phyloP scores from a whole-genome alignment of 2,797 vertebrate species.

The Pterois miles region DNA sequence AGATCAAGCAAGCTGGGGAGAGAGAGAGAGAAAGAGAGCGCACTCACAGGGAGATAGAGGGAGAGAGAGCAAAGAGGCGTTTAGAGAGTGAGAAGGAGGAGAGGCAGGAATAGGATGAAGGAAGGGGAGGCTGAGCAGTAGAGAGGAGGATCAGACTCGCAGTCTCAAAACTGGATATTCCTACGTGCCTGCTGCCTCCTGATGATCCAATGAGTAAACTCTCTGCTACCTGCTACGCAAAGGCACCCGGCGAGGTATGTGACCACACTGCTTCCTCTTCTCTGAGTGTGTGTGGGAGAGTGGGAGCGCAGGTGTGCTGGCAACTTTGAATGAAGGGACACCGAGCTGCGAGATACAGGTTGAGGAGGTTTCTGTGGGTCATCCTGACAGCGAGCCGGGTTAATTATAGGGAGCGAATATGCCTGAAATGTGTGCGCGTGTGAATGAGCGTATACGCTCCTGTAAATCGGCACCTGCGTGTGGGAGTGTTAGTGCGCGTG shows the following conservation, averaged over 20 bases:
- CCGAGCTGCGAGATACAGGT: conserved; percentile 5
- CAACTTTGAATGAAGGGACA: conserved; percentile 62
- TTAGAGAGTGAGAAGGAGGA: conserved; percentile 80
- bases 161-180: conserved; percentile 84
- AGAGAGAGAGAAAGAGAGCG: conserved; percentile 65
- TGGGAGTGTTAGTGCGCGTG: conserved; percentile 56
- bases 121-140: conserved; percentile 75
- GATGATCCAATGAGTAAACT: conserved; percentile 83
- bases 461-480: conserved; percentile 61
- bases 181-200: conserved; percentile 71
- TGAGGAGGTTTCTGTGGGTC: too few species aligned
- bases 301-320: conserved; percentile 55
- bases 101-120: conserved; percentile 78
- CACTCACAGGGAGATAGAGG: conserved; percentile 60
- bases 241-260: conserved; percentile 84
- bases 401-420: conserved; percentile 41
- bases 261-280: conserved; percentile 70
- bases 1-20: conserved; percentile 72
- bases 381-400: not conserved
- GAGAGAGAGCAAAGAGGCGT: conserved; percentile 77
- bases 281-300: conserved; percentile 18
- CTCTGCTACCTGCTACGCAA: conserved; percentile 72
- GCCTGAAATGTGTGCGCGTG: conserved; percentile 9
- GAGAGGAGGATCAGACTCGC: conserved; percentile 71
- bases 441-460: conserved; percentile 46